These are phyloP conservation scores for Epizoanthus rinbou DNA, from an alignment of 92 coral and sea anemone genomes.

Conservation along the genomic window DNA sequence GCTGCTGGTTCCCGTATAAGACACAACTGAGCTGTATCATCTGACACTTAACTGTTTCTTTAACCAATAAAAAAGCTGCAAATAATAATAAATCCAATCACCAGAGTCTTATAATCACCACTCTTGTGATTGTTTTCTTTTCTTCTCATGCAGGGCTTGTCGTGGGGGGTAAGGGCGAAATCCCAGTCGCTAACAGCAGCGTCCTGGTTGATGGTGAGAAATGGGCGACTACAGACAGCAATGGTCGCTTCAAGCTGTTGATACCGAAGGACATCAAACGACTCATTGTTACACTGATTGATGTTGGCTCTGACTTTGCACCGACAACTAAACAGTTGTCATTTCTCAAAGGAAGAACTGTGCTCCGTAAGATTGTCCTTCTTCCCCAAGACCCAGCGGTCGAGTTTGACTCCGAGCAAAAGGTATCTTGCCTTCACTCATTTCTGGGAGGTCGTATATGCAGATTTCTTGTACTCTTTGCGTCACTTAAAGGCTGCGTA, in stretches of 20 bases:
- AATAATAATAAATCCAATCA: too few species aligned
- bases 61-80: too few species aligned
- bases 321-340: constrained; percentile 33
- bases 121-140: too few species aligned
- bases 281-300: constrained; percentile 22
- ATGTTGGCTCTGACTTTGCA: not conserved
- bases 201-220: constrained; percentile 36
- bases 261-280: constrained; percentile 32
- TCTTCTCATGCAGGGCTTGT: constrained; percentile 11
- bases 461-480: too few species aligned
- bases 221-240: constrained; percentile 16
- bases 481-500: too few species aligned
- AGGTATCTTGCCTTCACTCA: not conserved
- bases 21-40: too few species aligned
- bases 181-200: constrained; percentile 18
- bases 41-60: too few species aligned
- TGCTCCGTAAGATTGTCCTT: constrained; percentile 27
- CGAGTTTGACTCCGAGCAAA: constrained; percentile 33
- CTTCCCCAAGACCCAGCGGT: constrained; percentile 26
- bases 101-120: not conserved
- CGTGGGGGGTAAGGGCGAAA: constrained; percentile 5
- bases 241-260: constrained; percentile 16
- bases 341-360: constrained; percentile 29
- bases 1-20: too few species aligned
- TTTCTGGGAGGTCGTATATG: too few species aligned